phyloP scores from a whole-genome alignment of 2,113 vertebrate genomes.

The Peromyscus californicus region DNA sequence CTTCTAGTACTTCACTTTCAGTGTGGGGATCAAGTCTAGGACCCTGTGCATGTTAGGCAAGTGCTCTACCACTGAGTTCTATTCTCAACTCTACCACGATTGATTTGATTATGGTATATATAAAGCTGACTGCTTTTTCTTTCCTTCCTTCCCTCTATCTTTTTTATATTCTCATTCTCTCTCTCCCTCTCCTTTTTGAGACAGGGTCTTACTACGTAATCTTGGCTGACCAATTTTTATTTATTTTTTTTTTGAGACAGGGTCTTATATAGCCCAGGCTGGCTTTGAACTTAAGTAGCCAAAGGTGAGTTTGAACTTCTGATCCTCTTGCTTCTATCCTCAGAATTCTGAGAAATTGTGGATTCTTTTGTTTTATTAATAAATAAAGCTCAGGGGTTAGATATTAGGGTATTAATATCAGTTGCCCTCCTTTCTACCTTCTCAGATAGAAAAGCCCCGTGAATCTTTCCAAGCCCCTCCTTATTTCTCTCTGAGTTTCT shows the following conservation, averaged over 20 bases:
- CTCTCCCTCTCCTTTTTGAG: neutral
- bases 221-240: too few relatives aligned
- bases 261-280: neutral
- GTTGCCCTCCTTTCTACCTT: too few relatives aligned
- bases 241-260: too few relatives aligned
- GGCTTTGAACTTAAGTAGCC: neutral
- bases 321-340: neutral
- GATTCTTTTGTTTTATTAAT: too few relatives aligned
- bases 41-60: neutral
- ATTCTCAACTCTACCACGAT: neutral
- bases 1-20: neutral
- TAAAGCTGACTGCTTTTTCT: too few relatives aligned
- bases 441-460: too few relatives aligned
- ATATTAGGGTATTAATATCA: too few relatives aligned
- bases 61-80: neutral
- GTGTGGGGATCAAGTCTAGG: neutral
- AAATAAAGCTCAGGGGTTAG: too few relatives aligned
- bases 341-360: neutral
- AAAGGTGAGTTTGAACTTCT: neutral
- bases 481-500: too few relatives aligned
- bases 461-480: too few relatives aligned
- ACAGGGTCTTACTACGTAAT: too few relatives aligned
- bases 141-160: neutral
- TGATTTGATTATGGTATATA: too few relatives aligned
- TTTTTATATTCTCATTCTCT: neutral